Evolutionary conservation across 2,113 vertebrate genomes (phyloP), one percentile per base, ranked within the genome.

Genomic region (Barbus barbus): DNA sequence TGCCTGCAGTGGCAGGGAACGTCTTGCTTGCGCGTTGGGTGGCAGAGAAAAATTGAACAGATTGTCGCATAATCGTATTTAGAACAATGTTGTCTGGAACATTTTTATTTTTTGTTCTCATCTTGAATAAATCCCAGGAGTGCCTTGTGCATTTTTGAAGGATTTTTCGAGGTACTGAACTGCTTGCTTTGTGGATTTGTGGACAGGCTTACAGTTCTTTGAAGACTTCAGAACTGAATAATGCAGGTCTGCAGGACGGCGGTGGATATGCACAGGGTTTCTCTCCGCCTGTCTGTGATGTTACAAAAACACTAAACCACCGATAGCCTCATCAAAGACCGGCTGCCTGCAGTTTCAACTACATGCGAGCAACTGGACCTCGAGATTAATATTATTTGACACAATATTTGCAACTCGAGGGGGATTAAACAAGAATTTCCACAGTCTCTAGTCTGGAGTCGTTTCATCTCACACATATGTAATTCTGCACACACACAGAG

Each of bases 161-260:
- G n/a, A 61, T 41, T 28, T 79, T 63, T 48, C 24, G 13, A 74
- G n/a, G 33, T 26, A 44, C 12, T 16, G 33, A 79, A 63, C 38
- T 46, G 38, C 78, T 67, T 51, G 24, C 28, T 79, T 38, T 61
- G 58, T 63, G 77, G 77, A 79, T 79, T 79, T 79, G 56, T 28
- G 36, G 77, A 60, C 77, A 63, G 77, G 77, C 60, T 65, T 80
- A 31, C 46, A 28, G 38, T 31, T 31, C 78, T 81, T 69, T 69
- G 78, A 81, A 65, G 78, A 46, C 24, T 65, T 80, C 78, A 81
- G 75, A 72, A 73, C 33, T 79, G 75, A 84, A 84, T 79, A 79
- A 84, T 69, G 46, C 63, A 84, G 53, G 77, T 67, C 48, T 53
- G 36, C 51, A 71, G 76, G 46, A 78, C 16, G 4, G 31, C 16